Base-by-base conservation (phyloP, 2,888 invertebrate species). In the Tyria jacobaeae region DNA sequence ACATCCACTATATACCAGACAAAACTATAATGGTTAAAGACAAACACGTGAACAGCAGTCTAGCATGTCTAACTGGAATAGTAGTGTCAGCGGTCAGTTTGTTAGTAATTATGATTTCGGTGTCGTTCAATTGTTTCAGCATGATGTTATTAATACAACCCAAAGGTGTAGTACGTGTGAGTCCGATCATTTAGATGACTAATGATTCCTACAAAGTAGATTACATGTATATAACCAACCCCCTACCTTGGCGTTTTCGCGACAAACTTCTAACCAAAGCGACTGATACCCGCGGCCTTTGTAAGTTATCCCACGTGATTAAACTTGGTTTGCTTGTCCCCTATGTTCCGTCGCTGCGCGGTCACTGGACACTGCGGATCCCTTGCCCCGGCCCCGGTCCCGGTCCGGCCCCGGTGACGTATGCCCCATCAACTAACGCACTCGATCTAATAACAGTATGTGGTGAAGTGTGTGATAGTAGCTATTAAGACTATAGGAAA, bases 381-480 rank as follows among this genome's bases (percentile, higher is more conserved):
- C 37, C 83, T 83, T 87, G 84, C 87, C 86, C 54, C 34, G 24
- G 27, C 37, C 53, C 53, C 25, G 44, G 47, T 47, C 80, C 80
- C 70, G 92, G 92, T 92, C 53, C 25, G 44, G 47, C 56, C 80
- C 80, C 70, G 92, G 92, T 92, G 92, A 92, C 81, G 92, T 93
- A 92, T 74, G 76, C 81, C 85, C 85, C 71, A 81, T 78, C 83
- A 78, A 88, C 88, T 91, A 89, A 91, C 86, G 85, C 86, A 83
- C 81, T 83, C 74, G 66, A 44, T 68, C 80, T 82, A 82, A 81
- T 76, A 83, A 80, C 91, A 99, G 98, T 99, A 99, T 96, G 99
- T 99, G 95, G 99, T 99, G 90, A 99, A 99, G 96, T 99, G 99
- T 96, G 99, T 99, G 95, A 98, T 99, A 95, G 99, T 99, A 95